A percentile compares a stretch with the other conserved stretches of the same genome.
Evolutionary conservation across 2,797 vertebrate species (phyloP).

Genomic region (Basileuterus tristriatus): DNA sequence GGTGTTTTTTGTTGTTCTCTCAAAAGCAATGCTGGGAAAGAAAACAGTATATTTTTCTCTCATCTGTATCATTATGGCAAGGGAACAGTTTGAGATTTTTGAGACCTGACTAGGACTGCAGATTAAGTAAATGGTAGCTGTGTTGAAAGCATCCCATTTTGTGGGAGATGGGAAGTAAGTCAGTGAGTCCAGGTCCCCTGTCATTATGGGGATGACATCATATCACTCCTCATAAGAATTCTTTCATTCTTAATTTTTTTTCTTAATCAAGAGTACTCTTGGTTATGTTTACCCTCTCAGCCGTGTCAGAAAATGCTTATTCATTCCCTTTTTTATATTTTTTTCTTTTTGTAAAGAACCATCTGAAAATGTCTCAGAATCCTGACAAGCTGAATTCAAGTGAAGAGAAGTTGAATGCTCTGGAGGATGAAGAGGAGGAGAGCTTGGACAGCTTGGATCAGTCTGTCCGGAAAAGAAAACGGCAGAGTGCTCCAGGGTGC

Average conservation of each 20-base stretch:
- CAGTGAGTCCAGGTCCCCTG: background rate
- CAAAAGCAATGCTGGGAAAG: background rate
- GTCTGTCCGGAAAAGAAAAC: conserved; percentile 74
- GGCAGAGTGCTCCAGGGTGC: conserved; percentile 75
- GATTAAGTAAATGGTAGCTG: background rate
- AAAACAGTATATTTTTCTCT: background rate
- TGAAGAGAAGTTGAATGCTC: conserved; percentile 71
- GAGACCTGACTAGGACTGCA: background rate
- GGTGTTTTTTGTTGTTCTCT: background rate
- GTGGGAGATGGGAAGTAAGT: background rate
- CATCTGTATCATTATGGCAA: background rate
- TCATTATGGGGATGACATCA: background rate
- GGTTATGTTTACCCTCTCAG: background rate
- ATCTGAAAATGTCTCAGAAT: conserved; percentile 86
- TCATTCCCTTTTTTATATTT: background rate
- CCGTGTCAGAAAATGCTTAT: background rate
- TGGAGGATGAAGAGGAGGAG: conserved; percentile 63
- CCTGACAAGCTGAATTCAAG: conserved; percentile 71
- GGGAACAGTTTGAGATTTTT: background rate
- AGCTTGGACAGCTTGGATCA: conserved; percentile 71
- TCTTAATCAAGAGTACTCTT: background rate
- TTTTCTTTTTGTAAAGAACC: conserved; percentile 30
- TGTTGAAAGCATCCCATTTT: background rate
- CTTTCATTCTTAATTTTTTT: background rate
- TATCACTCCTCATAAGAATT: background rate